phyloP scores from a whole-genome alignment of 2,888 invertebrate genomes.

The Rotaria macrura region DNA sequence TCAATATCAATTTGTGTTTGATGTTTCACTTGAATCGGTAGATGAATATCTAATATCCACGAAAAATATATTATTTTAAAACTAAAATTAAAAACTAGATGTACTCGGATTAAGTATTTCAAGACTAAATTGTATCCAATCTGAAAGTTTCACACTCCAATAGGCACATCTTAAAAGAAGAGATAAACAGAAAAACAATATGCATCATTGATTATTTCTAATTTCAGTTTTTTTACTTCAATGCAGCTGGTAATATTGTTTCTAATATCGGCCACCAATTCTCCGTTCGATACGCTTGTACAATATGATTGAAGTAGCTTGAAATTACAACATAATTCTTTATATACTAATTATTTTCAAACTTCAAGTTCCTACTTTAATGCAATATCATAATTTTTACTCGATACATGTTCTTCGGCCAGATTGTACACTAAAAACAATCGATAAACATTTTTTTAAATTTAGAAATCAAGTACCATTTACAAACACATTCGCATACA shows the following conservation, averaged over 20 bases:
- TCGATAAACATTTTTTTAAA: not conserved
- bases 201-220: too few relatives aligned
- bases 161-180: not conserved
- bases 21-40: not conserved
- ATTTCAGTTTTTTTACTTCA: not conserved
- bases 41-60: not conserved
- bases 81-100: too few relatives aligned
- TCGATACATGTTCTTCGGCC: conserved; percentile 29
- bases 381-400: conserved; percentile 28
- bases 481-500: too few relatives aligned
- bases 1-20: not conserved
- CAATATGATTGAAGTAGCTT: conserved; percentile 4
- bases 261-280: conserved; percentile 1
- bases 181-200: too few relatives aligned
- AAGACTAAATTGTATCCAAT: not conserved
- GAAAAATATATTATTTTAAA: not conserved
- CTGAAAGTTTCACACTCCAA: not conserved
- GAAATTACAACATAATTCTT: not conserved
- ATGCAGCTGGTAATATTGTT: not conserved
- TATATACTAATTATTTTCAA: not conserved
- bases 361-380: conserved; percentile 10
- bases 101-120: conserved; percentile 5
- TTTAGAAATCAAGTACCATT: not conserved
- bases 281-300: not conserved
- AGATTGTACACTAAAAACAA: conserved; percentile 15